Percentiles rank a stretch among this genome's conserved stretches.
Conservation (phyloP, 2,113 vertebrate genomes). For the Pyrgilauda ruficollis region DNA sequence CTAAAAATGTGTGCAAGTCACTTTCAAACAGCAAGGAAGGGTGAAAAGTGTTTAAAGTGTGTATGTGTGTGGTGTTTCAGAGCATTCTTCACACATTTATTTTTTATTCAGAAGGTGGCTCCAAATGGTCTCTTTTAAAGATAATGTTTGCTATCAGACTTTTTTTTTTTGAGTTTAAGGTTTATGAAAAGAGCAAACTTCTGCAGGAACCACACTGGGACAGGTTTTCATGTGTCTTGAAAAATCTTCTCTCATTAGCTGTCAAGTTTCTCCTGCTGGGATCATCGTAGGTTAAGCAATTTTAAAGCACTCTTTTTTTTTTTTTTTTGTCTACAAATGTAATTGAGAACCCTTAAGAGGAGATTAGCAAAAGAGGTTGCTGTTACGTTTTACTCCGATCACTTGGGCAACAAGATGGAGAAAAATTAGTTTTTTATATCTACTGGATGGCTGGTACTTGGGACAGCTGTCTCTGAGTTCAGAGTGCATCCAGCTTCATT, state of each 20-base stretch:
- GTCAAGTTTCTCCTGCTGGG: background rate
- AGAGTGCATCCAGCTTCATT: background rate
- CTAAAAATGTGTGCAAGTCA: background rate
- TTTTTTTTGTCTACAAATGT: background rate
- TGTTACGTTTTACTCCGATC: background rate
- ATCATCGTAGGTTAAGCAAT: constrained; percentile 12
- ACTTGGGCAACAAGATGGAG: background rate
- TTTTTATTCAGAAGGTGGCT: background rate
- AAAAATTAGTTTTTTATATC: background rate
- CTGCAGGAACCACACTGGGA: background rate
- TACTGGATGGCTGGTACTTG: background rate
- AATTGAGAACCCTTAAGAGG: background rate
- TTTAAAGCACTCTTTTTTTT: background rate
- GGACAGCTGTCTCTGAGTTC: background rate
- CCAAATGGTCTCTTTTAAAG: background rate
- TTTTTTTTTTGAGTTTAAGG: background rate
- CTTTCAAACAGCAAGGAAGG: background rate
- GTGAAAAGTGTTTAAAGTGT: background rate
- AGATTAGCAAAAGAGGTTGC: background rate
- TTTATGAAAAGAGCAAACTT: background rate
- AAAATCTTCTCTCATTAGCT: background rate
- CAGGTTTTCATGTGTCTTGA: background rate
- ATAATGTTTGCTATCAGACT: background rate
- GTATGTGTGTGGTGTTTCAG: background rate
- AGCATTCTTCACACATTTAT: background rate